Percentiles rank a stretch among this genome's conserved stretches.
phyloP scores from a whole-genome alignment of 1,140 invertebrate species.

The Akabosia matsudoensis region DNA sequence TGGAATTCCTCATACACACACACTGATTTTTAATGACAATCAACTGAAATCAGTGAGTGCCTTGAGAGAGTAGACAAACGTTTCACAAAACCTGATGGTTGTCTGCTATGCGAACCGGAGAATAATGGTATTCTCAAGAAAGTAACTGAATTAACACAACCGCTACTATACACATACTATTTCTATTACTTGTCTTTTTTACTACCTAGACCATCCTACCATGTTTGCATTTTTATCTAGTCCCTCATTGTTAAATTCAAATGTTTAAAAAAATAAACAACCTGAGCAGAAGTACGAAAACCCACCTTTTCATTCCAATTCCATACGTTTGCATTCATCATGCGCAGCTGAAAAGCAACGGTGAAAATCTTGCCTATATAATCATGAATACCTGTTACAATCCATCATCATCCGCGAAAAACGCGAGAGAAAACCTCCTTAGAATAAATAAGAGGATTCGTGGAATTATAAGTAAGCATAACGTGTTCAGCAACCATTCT shows the following conservation, averaged over 20 bases:
- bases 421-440: slow-evolving; percentile 13
- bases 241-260: neutral
- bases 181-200: neutral
- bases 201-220: neutral
- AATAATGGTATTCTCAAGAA: slow-evolving; percentile 22
- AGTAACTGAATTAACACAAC: neutral
- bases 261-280: neutral
- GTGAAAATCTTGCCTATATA: slow-evolving; percentile 14
- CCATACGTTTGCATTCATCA: slow-evolving; percentile 17
- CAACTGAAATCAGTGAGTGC: neutral
- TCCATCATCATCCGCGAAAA: neutral
- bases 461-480: slow-evolving; percentile 20
- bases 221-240: neutral
- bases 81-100: neutral
- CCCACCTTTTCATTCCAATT: slow-evolving; percentile 19
- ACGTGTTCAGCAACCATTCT: neutral
- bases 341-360: neutral
- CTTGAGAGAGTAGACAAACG: neutral
- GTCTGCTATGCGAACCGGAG: slow-evolving; percentile 22
- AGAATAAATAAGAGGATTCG: slow-evolving; percentile 22
- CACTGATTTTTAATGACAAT: neutral
- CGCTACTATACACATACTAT: neutral
- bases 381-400: slow-evolving; percentile 7
- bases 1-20: neutral
- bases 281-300: neutral